These are phyloP conservation scores for Lampris incognitus DNA, from an alignment of 2,113 vertebrate species.

Conservation along the genomic window DNA sequence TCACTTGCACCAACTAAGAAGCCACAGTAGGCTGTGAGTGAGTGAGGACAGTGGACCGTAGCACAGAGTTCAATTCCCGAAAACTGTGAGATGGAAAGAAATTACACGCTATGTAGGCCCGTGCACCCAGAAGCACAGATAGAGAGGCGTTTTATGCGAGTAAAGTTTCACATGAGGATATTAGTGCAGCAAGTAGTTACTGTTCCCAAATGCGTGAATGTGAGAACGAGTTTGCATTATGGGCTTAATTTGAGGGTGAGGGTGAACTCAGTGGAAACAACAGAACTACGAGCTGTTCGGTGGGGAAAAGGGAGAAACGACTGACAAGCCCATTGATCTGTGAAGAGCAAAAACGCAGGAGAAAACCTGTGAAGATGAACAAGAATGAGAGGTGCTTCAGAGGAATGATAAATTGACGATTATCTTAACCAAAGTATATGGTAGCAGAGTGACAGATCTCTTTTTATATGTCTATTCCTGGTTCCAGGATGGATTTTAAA, in stretches of 20 bases:
- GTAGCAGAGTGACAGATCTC: not conserved
- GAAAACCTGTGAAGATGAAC: not conserved
- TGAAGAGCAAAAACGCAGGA: conserved; percentile 36
- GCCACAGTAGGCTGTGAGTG: not conserved
- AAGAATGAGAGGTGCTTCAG: not conserved
- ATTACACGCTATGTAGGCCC: conserved; percentile 44
- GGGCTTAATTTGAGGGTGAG: conserved; percentile 41
- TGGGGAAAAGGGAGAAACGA: not conserved
- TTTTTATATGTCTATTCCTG: not conserved
- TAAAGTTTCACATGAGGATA: conserved; percentile 35
- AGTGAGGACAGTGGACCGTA: not conserved
- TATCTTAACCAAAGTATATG: too few species aligned
- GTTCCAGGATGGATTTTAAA: not conserved
- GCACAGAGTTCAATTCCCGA: conserved; percentile 10
- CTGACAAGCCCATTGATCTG: not conserved
- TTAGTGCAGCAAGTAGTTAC: conserved; percentile 3
- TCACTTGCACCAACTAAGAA: not conserved
- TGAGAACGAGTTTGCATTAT: conserved; percentile 28
- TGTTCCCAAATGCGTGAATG: conserved; percentile 19
- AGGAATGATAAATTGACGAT: not conserved
- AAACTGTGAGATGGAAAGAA: conserved; percentile 48
- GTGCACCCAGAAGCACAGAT: conserved; percentile 16
- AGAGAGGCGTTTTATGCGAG: conserved; percentile 35
- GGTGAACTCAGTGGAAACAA: conserved; percentile 61
- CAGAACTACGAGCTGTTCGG: conserved; percentile 43